Conservation (phyloP, 2,797 vertebrate species). For the Aquila chrysaetos region DNA sequence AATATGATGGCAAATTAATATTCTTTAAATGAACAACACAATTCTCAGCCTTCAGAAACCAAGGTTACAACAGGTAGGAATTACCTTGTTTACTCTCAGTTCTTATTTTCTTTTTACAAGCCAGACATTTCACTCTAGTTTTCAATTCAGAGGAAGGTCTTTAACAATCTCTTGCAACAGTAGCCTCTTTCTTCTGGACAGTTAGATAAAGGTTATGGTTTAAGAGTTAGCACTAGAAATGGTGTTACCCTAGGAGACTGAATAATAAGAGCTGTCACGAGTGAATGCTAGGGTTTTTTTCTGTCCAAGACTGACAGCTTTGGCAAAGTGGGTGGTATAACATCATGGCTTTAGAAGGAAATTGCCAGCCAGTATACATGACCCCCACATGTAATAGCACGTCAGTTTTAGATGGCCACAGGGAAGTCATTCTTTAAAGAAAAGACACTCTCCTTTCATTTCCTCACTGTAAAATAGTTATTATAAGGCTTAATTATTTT, state of each 20-base stretch:
- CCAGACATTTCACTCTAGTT: not conserved
- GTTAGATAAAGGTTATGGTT: not conserved
- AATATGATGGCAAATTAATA: conserved; percentile 61
- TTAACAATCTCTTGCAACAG: not conserved
- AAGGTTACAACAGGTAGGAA: conserved; percentile 19
- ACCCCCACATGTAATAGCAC: not conserved
- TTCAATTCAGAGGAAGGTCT: not conserved
- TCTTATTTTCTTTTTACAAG: conserved; percentile 2
- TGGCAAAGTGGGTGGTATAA: not conserved
- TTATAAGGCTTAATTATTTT: not conserved
- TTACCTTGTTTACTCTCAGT: conserved; percentile 36
- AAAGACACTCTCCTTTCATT: not conserved
- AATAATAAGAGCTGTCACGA: not conserved
- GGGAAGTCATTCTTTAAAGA: not conserved
- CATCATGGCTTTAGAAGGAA: not conserved
- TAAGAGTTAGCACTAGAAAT: not conserved
- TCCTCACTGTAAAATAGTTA: not conserved
- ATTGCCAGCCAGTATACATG: not conserved
- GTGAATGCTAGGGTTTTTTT: not conserved
- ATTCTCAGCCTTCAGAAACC: conserved; percentile 31
- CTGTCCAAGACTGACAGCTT: not conserved
- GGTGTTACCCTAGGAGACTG: not conserved
- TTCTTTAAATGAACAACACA: conserved; percentile 58
- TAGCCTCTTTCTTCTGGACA: not conserved
- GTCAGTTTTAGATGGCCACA: not conserved